Evolutionary conservation across 2,888 invertebrate species (phyloP).

Genomic region (Aleiodes leptofemur): DNA sequence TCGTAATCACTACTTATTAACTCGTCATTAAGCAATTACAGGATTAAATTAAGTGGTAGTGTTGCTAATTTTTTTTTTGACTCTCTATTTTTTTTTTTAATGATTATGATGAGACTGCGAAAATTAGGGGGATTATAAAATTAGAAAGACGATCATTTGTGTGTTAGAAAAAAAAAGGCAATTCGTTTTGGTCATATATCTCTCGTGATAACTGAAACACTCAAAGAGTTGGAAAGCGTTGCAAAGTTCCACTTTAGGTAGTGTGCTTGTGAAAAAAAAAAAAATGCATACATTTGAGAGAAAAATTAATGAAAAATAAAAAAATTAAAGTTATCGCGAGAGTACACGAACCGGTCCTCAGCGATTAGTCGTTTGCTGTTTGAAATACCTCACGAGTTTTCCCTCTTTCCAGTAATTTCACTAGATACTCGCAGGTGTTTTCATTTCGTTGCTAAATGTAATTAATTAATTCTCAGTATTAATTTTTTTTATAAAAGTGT

Average conservation of each 20-base stretch:
- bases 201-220: slow-evolving; percentile 27
- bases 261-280: slow-evolving; percentile 6
- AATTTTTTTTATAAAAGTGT: too few species aligned
- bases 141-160: neutral
- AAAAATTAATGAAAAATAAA: slow-evolving; percentile 40
- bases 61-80: neutral
- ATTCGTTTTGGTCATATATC: slow-evolving; percentile 1
- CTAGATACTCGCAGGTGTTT: slow-evolving; percentile 21
- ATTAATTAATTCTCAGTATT: too few species aligned
- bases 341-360: slow-evolving; percentile 49
- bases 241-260: slow-evolving; percentile 50
- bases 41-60: slow-evolving; percentile 19
- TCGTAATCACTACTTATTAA: slow-evolving; percentile 27
- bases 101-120: slow-evolving; percentile 23
- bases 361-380: slow-evolving; percentile 42
- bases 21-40: slow-evolving; percentile 39
- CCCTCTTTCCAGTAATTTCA: slow-evolving; percentile 39
- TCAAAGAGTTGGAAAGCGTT: slow-evolving; percentile 54
- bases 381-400: slow-evolving; percentile 45
- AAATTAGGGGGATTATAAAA: slow-evolving; percentile 6
- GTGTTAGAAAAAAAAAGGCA: neutral
- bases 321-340: slow-evolving; percentile 44
- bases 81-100: neutral
- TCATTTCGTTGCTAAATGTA: neutral
- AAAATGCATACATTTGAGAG: neutral